A percentile compares a stretch with the other conserved stretches of the same genome.
Conservation (phyloP, 2,888 invertebrate species). For the Epistrophella euchroma region DNA sequence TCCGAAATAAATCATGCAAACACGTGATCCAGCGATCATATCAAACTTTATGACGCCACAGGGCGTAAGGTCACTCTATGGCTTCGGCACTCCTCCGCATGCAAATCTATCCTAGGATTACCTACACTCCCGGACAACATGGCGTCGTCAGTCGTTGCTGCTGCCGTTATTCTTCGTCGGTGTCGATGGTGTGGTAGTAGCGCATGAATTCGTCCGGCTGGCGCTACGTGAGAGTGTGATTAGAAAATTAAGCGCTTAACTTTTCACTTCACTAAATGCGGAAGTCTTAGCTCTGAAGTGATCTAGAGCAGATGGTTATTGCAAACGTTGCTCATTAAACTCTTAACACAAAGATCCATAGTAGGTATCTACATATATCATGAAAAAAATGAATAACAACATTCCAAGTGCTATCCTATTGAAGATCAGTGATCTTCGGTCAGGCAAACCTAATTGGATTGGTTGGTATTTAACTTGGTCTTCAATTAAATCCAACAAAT, state of each 20-base stretch:
- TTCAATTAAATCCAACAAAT: slow-evolving; percentile 20
- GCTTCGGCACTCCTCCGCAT: slow-evolving; percentile 64
- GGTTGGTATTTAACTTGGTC: slow-evolving; percentile 13
- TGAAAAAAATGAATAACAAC: neutral
- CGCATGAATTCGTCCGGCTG: slow-evolving; percentile 30
- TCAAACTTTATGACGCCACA: slow-evolving; percentile 71
- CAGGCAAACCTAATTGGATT: slow-evolving; percentile 49
- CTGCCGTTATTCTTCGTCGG: neutral
- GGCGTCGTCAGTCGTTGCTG: neutral
- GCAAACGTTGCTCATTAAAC: slow-evolving; percentile 45
- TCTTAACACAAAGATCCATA: slow-evolving; percentile 59
- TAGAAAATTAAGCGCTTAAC: slow-evolving; percentile 55
- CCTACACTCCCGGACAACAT: slow-evolving; percentile 31
- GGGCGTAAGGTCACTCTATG: slow-evolving; percentile 60
- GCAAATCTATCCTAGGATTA: slow-evolving; percentile 51
- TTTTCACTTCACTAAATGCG: slow-evolving; percentile 36
- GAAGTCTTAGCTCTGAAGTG: slow-evolving; percentile 47
- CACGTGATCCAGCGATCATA: slow-evolving; percentile 70
- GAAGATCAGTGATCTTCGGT: slow-evolving; percentile 29
- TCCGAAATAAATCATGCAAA: slow-evolving; percentile 73
- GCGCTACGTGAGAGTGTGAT: slow-evolving; percentile 69
- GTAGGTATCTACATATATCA: neutral
- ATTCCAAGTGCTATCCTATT: slow-evolving; percentile 16
- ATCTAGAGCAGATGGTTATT: slow-evolving; percentile 56
- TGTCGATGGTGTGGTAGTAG: neutral